Evolutionary conservation across 2,797 vertebrate genomes (phyloP), one percentile per base, ranked within the genome.

Genomic region (Ibycter americanus): DNA sequence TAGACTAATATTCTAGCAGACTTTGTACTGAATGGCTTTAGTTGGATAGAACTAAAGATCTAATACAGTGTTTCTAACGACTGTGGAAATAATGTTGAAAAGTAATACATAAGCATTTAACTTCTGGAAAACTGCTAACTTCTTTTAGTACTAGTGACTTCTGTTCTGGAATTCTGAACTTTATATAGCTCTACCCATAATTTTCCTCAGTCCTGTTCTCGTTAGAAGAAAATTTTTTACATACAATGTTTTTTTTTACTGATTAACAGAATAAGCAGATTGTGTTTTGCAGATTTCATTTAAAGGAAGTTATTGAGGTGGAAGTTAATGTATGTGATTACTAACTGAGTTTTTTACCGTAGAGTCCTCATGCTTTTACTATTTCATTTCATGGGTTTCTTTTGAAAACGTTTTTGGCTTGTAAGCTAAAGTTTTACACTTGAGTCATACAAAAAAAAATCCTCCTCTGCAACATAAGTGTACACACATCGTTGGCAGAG

Each of bases 331-430:
- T 79, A 74, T 47, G 27, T 76, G 34, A 87, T 81, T 65, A 81
- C 49, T 97, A 96, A 94, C 15, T 6, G 7, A 17, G 34, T 71
- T 74, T 82, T 84, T 78, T 92, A 38, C 83, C 76, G 23, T 31
- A 66, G 25, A 66, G 29, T 77, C 65, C 67, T 88, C 65, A 89
- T 88, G 94, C 71, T 83, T 94, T 83, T 85, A 87, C 68, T 73
- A 44, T 92, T 95, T 89, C 77, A 93, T 97, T 97, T 96, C 79
- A 95, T 70, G 91, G 89, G 23, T 96, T 97, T 96, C 97, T 96
- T 98, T 97, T 97, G 96, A 97, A 96, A 93, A 97, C 83, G 85
- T 96, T 97, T 97, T 97, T 97, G 97, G 96, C 94, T 98, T 98
- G 93, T 97, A 98, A 97, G 89, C 88, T 89, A 22, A 97, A 98